Percentiles rank a stretch among this genome's conserved stretches.
These are phyloP conservation scores for Anoplopoma fimbria DNA, from an alignment of 2,113 vertebrate genomes.

Conservation along the genomic window DNA sequence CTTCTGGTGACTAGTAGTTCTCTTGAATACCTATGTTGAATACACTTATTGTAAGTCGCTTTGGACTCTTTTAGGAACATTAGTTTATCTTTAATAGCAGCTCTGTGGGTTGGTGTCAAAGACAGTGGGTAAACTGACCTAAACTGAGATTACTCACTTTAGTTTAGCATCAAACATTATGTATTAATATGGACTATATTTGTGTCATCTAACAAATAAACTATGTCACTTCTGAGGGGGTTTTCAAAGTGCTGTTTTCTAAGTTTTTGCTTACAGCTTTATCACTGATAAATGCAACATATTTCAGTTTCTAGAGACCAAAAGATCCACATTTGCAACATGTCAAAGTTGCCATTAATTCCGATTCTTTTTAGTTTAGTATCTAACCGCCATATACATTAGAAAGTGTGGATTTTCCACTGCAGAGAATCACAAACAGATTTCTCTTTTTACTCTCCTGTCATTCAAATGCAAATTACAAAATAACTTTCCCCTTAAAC, in stretches of 20 bases:
- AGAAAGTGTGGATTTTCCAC: not conserved
- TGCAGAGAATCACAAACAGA: not conserved
- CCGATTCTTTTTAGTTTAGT: not conserved
- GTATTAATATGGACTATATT: not conserved
- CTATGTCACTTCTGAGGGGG: not conserved
- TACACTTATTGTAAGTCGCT: no score
- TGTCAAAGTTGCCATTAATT: conserved; percentile 6
- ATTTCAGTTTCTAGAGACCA: not conserved
- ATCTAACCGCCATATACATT: not conserved
- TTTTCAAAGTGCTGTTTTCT: not conserved
- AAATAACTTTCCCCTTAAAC: conserved; percentile 5
- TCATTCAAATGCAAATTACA: conserved; percentile 13
- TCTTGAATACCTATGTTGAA: no score
- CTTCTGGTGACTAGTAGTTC: no score
- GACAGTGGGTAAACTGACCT: not conserved
- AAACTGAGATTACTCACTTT: not conserved
- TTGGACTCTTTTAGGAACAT: conserved; percentile 4
- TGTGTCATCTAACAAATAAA: not conserved
- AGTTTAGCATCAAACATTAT: not conserved
- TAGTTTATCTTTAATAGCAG: not conserved
- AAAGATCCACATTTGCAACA: not conserved
- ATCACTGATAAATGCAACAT: conserved; percentile 10
- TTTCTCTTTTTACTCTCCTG: not conserved
- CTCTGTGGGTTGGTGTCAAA: not conserved
- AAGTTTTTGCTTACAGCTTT: conserved; percentile 30